Evolutionary conservation across 30 jellyfish, hydroid and myxozoan species (phyloP), one percentile per base, ranked within the genome.

Genomic region (Hydractinia echinata): DNA sequence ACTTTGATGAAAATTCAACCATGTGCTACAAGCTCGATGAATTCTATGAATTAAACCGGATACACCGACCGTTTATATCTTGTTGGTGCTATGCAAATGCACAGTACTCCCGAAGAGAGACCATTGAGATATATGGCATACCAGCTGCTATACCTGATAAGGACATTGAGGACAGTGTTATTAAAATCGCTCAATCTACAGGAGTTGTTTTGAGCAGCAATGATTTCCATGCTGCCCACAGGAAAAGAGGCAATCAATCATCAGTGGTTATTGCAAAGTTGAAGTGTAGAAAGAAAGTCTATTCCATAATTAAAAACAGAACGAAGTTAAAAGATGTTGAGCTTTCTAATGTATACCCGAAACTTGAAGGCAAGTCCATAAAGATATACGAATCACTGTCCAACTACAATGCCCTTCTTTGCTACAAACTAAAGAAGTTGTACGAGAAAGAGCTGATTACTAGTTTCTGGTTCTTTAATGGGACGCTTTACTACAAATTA

Each of bases 161-260:
- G n/a, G 68, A 56, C n/a, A n/a, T 56, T 56, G 68, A 56, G n/a
- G 13, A 56, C 13, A 56, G n/a, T 56, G 68, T 56, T 56, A 56
- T 56, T n/a, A n/a, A 56, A 9, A 56, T 56, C 10, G 10, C n/a
- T 56, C 68, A n/a, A 56, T 9, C 10, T 9, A n/a, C n/a, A 10
- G 68, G 68, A 9, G 68, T 56, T 56, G 68, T 9, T 10, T 10
- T 56, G n/a, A 10, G n/a, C 10, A 56, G 68, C 10, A 10, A n/a
- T 56, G 68, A 9, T 56, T 56, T 56, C 68, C 68, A 56, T 56
- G 68, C 68, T 56, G 68, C n/a, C n/a, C 68, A 56, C 68, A n/a
- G n/a, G n/a, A n/a, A n/a, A n/a, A 56, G 68, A 56, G n/a, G 10
- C n/a, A n/a, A n/a, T 9, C n/a, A 10, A 10, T 9, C 10, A n/a